phyloP scores from a whole-genome alignment of 2,113 vertebrate genomes.

The Microcebus tavaratra region DNA sequence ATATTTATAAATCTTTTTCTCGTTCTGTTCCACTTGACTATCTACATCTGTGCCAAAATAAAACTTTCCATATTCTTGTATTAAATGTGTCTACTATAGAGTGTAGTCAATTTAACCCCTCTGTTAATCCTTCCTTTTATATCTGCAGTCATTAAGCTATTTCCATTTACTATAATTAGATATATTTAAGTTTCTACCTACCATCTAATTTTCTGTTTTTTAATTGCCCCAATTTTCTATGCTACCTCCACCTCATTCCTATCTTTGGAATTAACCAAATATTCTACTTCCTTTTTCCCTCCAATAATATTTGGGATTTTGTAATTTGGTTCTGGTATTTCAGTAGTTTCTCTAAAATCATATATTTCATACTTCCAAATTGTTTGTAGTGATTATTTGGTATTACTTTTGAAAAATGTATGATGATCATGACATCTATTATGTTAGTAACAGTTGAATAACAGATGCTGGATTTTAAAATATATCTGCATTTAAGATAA shows the following conservation, averaged over 20 bases:
- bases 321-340: neutral
- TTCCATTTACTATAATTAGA: neutral
- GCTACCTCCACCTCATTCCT: neutral
- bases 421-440: neutral
- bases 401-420: neutral
- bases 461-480: neutral
- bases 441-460: neutral
- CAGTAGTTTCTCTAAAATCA: neutral
- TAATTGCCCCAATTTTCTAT: neutral
- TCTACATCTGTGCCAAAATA: neutral
- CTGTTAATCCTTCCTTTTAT: neutral
- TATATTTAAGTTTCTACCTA: neutral
- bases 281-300: neutral
- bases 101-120: neutral
- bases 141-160: neutral
- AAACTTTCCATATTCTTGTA: neutral
- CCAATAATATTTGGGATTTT: neutral
- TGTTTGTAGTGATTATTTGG: neutral
- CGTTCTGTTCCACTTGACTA: neutral
- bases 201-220: neutral
- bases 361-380: neutral
- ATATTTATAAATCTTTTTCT: neutral
- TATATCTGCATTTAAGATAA: slow-evolving; percentile 6
- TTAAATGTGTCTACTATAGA: neutral
- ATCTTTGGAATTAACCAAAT: neutral